phyloP scores from a whole-genome alignment of 2,113 vertebrate species.

The Melozone crissalis region DNA sequence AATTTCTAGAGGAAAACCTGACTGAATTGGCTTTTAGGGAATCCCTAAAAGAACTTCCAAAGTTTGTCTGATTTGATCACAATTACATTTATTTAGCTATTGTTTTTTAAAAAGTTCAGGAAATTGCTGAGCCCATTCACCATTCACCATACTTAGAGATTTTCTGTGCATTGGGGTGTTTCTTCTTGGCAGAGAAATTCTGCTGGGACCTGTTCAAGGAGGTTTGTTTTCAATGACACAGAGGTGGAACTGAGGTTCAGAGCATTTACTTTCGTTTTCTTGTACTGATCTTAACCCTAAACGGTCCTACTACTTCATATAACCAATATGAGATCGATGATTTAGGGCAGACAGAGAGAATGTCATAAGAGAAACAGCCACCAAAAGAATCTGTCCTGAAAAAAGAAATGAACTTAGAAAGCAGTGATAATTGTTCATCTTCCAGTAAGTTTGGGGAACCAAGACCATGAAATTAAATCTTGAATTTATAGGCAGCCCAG shows the following conservation, averaged over 20 bases:
- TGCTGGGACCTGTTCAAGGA: neutral
- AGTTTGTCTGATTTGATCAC: neutral
- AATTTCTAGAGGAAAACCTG: neutral
- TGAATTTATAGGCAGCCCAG: neutral
- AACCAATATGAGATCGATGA: neutral
- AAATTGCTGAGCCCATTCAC: neutral
- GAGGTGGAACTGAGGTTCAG: neutral
- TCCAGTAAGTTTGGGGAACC: neutral
- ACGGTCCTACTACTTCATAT: neutral
- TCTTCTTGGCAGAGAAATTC: neutral
- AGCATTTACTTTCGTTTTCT: neutral
- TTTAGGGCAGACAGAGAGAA: neutral
- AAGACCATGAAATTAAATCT: neutral
- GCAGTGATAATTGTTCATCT: constrained; percentile 11
- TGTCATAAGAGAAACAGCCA: neutral
- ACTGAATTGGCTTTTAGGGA: neutral
- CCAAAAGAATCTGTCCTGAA: neutral
- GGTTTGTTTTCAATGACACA: neutral
- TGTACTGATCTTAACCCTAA: neutral
- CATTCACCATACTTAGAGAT: neutral
- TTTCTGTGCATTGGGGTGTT: neutral
- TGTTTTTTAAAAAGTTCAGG: neutral
- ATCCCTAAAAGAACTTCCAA: neutral
- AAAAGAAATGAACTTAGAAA: neutral
- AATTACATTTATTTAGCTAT: neutral